These are phyloP conservation scores for Nestor notabilis DNA, from an alignment of 2,113 vertebrate species.

Conservation along the genomic window DNA sequence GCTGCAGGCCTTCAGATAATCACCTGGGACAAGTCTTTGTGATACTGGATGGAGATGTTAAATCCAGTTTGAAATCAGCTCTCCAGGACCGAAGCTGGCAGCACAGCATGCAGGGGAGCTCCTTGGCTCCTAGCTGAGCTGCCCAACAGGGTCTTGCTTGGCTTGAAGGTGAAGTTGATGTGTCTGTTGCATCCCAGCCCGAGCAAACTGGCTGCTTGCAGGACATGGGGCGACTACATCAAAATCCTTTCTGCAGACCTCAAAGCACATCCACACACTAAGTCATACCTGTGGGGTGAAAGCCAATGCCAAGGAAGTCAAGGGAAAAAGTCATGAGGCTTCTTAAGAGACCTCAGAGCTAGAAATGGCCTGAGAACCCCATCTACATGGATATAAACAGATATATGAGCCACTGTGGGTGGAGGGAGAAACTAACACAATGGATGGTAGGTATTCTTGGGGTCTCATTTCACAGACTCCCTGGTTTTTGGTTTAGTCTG, in stretches of 20 bases:
- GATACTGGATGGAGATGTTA: not conserved
- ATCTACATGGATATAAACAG: fast-evolving
- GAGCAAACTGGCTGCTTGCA: fast-evolving
- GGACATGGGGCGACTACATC: fast-evolving
- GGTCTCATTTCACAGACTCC: fast-evolving
- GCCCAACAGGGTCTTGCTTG: not conserved
- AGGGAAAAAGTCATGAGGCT: not conserved
- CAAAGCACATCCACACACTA: fast-evolving
- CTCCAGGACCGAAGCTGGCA: not conserved
- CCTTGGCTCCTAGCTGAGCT: not conserved
- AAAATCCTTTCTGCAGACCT: not conserved
- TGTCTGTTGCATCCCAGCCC: not conserved
- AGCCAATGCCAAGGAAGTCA: not conserved
- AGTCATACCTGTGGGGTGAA: fast-evolving
- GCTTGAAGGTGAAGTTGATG: too few species aligned
- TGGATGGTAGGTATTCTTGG: fast-evolving
- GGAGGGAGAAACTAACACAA: not conserved
- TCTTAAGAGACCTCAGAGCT: not conserved
- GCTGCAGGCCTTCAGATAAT: not conserved
- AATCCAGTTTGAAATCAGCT: not conserved
- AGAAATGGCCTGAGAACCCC: too few species aligned
- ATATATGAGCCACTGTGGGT: not conserved
- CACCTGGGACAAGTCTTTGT: not conserved
- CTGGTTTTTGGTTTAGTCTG: fast-evolving
- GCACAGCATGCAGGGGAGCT: fast-evolving